Base-by-base conservation (phyloP, 35 echinoderm and acorn worm species). In the Ophioderma brevispina region DNA sequence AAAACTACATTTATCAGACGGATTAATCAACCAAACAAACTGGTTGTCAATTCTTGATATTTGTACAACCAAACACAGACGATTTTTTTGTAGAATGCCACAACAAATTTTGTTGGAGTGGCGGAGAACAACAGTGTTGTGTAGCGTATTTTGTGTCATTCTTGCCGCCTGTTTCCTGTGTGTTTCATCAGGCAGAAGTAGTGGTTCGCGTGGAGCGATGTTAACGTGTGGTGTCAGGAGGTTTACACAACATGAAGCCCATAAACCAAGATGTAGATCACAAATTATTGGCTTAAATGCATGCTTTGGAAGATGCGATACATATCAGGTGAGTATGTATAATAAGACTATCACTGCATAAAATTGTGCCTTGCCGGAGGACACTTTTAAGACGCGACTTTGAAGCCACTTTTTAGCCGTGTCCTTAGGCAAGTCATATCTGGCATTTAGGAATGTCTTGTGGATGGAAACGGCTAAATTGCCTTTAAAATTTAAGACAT, bases 291-390 rank as follows among this genome's bases (percentile, higher is more conserved):
- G 42, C n/a, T 84, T 82, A 75, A 46, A 92, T 80, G 93, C 90
- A 30, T 98, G 96, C 84, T 94, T 86, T 70, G 96, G 96, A 21
- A 78, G 90, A n/a, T 98, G 96, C 75, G 89, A 98, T 64, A 94
- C 96, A 38, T 94, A 82, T 46, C 85, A 98, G 93, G 96, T 98
- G 87, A 76, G 41, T n/a, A n/a, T n/a, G n/a, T n/a, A n/a, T n/a
- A n/a, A n/a, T n/a, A n/a, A n/a, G n/a, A n/a, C n/a, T n/a, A n/a
- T n/a, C n/a, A n/a, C n/a, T n/a, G n/a, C n/a, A n/a, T n/a, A n/a
- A n/a, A n/a, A n/a, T n/a, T n/a, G n/a, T n/a, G n/a, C n/a, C n/a
- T n/a, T n/a, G n/a, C n/a, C n/a, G n/a, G n/a, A n/a, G n/a, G n/a
- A n/a, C n/a, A n/a, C n/a, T n/a, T n/a, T n/a, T n/a, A n/a, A n/a